phyloP scores from a whole-genome alignment of 2,797 vertebrate species.

The Pangasius djambal region DNA sequence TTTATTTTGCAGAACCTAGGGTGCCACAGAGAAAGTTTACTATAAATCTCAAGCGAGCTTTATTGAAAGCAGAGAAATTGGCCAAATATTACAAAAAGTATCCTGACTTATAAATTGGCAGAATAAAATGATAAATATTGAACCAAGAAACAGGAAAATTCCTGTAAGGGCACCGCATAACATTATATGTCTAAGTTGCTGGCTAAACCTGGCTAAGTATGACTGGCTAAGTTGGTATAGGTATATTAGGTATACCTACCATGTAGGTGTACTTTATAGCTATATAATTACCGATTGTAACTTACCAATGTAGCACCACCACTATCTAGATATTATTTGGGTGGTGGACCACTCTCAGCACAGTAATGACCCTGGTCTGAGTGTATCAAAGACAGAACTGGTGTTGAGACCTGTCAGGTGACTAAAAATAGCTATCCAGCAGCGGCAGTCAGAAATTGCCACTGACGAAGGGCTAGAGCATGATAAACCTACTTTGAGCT shows the following conservation, averaged over 20 bases:
- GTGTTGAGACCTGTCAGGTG: neutral
- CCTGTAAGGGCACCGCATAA: neutral
- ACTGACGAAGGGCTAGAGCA: neutral
- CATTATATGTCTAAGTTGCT: neutral
- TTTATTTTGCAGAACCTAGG: neutral
- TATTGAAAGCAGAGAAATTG: neutral
- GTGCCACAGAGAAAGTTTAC: neutral
- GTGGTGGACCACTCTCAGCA: neutral
- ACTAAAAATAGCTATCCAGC: neutral
- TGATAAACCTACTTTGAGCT: neutral
- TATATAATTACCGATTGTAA: neutral
- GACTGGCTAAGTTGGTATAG: neutral
- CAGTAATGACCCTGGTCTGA: neutral
- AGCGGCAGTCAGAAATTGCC: neutral
- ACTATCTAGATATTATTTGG: neutral
- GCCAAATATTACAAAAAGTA: neutral
- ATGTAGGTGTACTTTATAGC: neutral
- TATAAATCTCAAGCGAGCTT: neutral
- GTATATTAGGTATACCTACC: neutral
- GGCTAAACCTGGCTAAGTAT: neutral
- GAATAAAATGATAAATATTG: neutral
- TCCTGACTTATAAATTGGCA: neutral
- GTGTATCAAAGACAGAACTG: neutral
- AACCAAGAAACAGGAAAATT: neutral
- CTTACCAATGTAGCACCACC: too few relatives aligned